These are phyloP conservation scores for Neodiprion virginianus DNA, from an alignment of 1,140 invertebrate species.

Conservation along the genomic window DNA sequence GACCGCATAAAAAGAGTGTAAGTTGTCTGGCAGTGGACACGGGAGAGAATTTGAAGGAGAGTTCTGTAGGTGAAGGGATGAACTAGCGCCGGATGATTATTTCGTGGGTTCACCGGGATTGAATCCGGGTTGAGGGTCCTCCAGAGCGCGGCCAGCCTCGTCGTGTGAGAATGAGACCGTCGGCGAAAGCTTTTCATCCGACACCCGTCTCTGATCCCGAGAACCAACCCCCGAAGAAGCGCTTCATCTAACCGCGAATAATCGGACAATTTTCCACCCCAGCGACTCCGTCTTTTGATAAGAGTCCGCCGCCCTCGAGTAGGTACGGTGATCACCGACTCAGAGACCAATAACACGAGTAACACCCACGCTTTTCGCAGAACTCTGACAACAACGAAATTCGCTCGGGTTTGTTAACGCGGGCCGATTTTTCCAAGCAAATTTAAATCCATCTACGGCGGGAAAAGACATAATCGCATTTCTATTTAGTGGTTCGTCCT, in stretches of 20 bases:
- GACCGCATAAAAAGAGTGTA: not conserved
- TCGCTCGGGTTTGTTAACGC: too few species aligned
- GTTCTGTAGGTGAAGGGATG: conserved; percentile 53
- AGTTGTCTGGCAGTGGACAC: conserved; percentile 23
- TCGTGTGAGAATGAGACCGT: conserved; percentile 44
- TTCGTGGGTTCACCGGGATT: conserved; percentile 55
- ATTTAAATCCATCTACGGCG: conserved; percentile 51
- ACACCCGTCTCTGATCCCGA: conserved; percentile 24
- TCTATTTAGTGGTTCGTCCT: conserved; percentile 61
- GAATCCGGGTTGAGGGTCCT: conserved; percentile 55
- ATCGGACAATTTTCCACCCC: conserved; percentile 56
- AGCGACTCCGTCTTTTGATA: conserved; percentile 43
- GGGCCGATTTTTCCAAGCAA: not conserved
- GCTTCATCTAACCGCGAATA: conserved; percentile 55
- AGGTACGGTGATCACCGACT: too few species aligned
- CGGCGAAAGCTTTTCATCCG: conserved; percentile 48
- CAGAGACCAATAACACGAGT: too few species aligned
- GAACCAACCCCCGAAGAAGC: conserved; percentile 32
- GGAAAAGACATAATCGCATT: conserved; percentile 57
- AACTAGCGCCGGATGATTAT: conserved; percentile 55
- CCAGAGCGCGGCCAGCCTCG: conserved; percentile 46
- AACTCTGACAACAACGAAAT: too few species aligned
- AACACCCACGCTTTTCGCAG: too few species aligned
- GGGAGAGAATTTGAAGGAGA: conserved; percentile 32
- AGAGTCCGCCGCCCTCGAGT: not conserved